phyloP scores from a whole-genome alignment of 2,797 vertebrate species.

The Pseudochaenichthys georgianus region DNA sequence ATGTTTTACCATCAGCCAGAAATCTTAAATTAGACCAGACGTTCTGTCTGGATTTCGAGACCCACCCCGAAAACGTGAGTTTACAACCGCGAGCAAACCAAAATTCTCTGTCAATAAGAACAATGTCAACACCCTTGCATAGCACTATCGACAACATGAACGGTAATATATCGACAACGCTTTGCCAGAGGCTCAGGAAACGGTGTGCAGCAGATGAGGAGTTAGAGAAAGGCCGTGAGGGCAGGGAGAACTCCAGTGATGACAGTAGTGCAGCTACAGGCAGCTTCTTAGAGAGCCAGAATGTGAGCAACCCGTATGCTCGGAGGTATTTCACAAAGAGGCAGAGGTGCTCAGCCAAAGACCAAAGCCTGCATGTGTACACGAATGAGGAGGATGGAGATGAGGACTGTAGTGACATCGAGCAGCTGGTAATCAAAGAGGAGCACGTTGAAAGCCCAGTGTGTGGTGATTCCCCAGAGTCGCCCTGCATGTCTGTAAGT shows the following conservation, averaged over 20 bases:
- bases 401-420: conserved; percentile 73
- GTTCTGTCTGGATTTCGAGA: conserved; percentile 83
- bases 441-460: conserved; percentile 68
- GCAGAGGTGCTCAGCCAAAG: conserved; percentile 65
- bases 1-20: conserved; percentile 83
- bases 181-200: conserved; percentile 86
- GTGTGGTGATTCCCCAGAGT: conserved; percentile 79
- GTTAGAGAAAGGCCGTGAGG: conserved; percentile 87
- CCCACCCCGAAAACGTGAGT: conserved; percentile 73
- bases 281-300: conserved; percentile 63
- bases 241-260: conserved; percentile 86
- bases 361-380: conserved; percentile 52
- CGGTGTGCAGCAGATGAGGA: conserved; percentile 85
- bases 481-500: conserved; percentile 77
- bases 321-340: conserved; percentile 68
- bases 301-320: conserved; percentile 66
- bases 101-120: conserved; percentile 75
- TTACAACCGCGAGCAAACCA: conserved; percentile 81
- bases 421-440: conserved; percentile 80
- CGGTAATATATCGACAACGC: conserved; percentile 88
- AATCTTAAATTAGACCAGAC: conserved; percentile 85
- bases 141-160: conserved; percentile 90
- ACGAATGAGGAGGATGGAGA: conserved; percentile 56
- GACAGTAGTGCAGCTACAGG: conserved; percentile 80
- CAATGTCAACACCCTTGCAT: conserved; percentile 86